phyloP scores from a whole-genome alignment of 2,888 invertebrate species.

The Pachycephus smyrnensis region DNA sequence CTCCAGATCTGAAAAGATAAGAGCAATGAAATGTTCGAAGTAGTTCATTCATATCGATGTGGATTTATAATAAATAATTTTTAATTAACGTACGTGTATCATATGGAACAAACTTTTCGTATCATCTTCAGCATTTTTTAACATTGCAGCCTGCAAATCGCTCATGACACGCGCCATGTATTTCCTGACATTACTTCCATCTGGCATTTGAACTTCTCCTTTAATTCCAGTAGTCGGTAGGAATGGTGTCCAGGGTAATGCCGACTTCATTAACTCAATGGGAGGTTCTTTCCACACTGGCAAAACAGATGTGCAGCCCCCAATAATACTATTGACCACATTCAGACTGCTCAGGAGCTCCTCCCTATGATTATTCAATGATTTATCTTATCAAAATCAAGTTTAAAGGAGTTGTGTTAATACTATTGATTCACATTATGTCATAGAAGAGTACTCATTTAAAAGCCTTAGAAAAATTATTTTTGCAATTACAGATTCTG shows the following conservation, averaged over 20 bases:
- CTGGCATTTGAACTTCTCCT: slow-evolving; percentile 69
- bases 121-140: slow-evolving; percentile 80
- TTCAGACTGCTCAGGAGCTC: slow-evolving; percentile 77
- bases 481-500: not conserved
- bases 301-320: slow-evolving; percentile 75
- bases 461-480: not conserved
- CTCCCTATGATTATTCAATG: slow-evolving; percentile 68
- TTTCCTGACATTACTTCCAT: slow-evolving; percentile 79
- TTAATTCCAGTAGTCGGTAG: slow-evolving; percentile 49
- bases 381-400: not conserved
- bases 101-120: slow-evolving; percentile 74
- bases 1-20: slow-evolving; percentile 75
- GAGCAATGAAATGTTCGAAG: not conserved
- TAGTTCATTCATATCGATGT: too few species aligned
- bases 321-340: slow-evolving; percentile 75
- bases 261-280: slow-evolving; percentile 66
- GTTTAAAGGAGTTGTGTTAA: too few species aligned
- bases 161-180: slow-evolving; percentile 73
- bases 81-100: not conserved
- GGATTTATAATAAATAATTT: too few species aligned
- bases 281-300: slow-evolving; percentile 77
- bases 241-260: slow-evolving; percentile 65
- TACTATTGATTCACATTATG: too few species aligned
- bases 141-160: slow-evolving; percentile 74
- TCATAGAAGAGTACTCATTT: too few species aligned